phyloP scores from a whole-genome alignment of 2,113 vertebrate genomes.

The Anolis sagrei region DNA sequence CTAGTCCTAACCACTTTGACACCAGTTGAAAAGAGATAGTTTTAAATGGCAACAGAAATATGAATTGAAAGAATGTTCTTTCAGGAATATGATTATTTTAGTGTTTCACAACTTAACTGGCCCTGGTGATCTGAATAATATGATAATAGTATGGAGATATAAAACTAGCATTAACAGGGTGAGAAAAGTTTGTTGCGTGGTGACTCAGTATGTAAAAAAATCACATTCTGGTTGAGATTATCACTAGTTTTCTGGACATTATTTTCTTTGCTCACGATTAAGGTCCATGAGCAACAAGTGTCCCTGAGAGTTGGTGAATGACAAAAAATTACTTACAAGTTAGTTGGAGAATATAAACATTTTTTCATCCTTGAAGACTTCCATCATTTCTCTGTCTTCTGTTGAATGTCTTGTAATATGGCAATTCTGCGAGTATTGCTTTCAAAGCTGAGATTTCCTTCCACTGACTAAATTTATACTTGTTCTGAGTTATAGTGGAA shows the following conservation, averaged over 20 bases:
- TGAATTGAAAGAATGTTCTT: not conserved
- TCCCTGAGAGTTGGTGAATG: not conserved
- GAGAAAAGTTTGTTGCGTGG: not conserved
- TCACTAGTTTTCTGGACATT: not conserved
- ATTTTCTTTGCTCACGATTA: not conserved
- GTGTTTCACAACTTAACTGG: not conserved
- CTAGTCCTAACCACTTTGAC: too few species aligned
- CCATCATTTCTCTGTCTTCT: not conserved
- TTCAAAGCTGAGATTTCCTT: conserved; percentile 42
- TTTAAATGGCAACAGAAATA: not conserved
- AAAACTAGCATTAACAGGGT: not conserved
- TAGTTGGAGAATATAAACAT: not conserved
- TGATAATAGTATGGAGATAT: not conserved
- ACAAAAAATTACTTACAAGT: not conserved
- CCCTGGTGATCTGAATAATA: not conserved
- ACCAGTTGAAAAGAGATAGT: too few species aligned
- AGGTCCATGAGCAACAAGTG: not conserved
- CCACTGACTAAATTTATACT: conserved; percentile 28
- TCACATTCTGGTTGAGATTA: too few species aligned
- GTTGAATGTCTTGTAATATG: not conserved
- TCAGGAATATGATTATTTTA: not conserved
- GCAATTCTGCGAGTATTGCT: not conserved
- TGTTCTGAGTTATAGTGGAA: not conserved
- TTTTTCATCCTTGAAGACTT: not conserved
- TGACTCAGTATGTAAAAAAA: too few species aligned